Percentiles rank a stretch among this genome's conserved stretches.
Conservation (phyloP, 2,113 vertebrate genomes). For the Charina bottae region DNA sequence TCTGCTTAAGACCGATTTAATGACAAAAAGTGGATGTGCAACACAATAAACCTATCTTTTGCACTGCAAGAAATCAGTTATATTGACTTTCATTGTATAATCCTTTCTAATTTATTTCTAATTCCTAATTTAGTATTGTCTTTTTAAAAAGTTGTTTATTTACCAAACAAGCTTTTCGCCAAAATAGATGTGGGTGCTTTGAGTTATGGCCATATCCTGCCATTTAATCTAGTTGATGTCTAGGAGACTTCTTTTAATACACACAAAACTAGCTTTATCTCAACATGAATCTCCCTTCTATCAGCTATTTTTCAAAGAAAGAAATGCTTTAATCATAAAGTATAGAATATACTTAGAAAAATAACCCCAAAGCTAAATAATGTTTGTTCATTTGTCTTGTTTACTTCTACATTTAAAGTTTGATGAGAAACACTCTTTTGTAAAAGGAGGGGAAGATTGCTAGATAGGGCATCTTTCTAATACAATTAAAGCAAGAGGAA, state of each 20-base stretch:
- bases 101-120: conserved; percentile 15
- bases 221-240: conserved; percentile 66
- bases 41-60: no score
- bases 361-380: conserved; percentile 53
- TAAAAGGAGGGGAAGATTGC: conserved; percentile 33
- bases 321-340: conserved; percentile 74
- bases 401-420: conserved; percentile 55
- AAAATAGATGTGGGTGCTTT: conserved; percentile 54
- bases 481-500: conserved; percentile 62
- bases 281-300: conserved; percentile 68
- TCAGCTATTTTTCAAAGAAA: conserved; percentile 49
- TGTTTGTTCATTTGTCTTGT: conserved; percentile 51
- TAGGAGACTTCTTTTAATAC: conserved; percentile 70
- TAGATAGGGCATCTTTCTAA: conserved; percentile 60
- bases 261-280: conserved; percentile 68
- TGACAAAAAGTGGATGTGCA: no score
- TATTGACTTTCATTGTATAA: not conserved
- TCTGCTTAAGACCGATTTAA: no score
- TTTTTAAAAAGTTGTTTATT: conserved; percentile 37
- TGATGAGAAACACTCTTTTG: conserved; percentile 65
- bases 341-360: conserved; percentile 49
- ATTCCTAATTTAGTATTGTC: conserved; percentile 28
- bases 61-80: no score
- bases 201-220: conserved; percentile 68
- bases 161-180: conserved; percentile 46